These are phyloP conservation scores for Dendrocincla tyrannina DNA, from an alignment of 2,797 vertebrate species.

Conservation along the genomic window DNA sequence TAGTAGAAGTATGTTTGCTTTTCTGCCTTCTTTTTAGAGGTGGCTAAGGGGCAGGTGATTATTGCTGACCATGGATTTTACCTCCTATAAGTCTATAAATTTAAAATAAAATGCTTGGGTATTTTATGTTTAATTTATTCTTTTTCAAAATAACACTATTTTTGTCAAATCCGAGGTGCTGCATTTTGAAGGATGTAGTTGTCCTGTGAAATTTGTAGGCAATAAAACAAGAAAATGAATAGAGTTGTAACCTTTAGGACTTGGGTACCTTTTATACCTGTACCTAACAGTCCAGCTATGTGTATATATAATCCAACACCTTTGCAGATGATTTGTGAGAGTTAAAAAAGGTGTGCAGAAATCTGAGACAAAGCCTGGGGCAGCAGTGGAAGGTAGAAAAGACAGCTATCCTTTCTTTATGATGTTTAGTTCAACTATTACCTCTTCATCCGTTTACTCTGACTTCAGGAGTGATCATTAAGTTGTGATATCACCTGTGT, in stretches of 20 bases:
- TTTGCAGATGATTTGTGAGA: background rate
- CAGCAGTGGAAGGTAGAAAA: background rate
- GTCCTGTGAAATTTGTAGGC: background rate
- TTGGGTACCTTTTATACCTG: background rate
- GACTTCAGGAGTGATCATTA: background rate
- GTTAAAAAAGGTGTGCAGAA: background rate
- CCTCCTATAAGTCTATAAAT: background rate
- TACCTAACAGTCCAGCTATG: background rate
- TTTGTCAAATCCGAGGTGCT: background rate
- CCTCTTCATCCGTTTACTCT: background rate
- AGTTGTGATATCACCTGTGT: background rate
- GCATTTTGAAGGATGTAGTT: background rate
- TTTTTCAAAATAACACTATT: background rate
- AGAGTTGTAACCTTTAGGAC: background rate
- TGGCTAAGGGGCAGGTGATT: background rate
- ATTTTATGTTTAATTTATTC: background rate
- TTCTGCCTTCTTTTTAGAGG: background rate
- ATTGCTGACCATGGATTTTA: background rate
- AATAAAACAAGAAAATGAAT: background rate
- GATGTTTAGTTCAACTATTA: background rate
- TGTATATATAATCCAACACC: background rate
- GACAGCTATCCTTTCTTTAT: background rate
- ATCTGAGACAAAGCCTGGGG: background rate
- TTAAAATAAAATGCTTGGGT: background rate
- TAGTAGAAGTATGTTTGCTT: background rate